Percentiles rank a stretch among this genome's conserved stretches.
phyloP scores from a whole-genome alignment of 2,797 vertebrate genomes.

The Buceros bicornis region DNA sequence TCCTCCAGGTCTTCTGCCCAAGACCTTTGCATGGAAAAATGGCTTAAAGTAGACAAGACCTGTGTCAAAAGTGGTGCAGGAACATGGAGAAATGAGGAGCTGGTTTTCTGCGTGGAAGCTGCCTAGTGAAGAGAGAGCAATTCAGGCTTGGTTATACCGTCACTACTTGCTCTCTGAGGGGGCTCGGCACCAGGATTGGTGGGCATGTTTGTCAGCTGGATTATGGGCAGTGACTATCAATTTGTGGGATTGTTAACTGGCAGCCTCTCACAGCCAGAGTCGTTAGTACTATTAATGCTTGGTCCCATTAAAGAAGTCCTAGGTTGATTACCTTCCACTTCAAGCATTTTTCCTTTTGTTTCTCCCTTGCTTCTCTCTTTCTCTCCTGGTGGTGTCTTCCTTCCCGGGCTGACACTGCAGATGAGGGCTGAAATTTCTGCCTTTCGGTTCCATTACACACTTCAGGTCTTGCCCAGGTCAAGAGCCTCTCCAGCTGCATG shows the following conservation, averaged over 20 bases:
- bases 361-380: background rate
- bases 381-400: background rate
- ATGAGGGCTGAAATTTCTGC: background rate
- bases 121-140: background rate
- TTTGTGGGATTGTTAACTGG: background rate
- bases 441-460: background rate
- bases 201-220: background rate
- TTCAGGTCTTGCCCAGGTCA: background rate
- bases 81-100: background rate
- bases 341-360: background rate
- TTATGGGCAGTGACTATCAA: background rate
- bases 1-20: background rate
- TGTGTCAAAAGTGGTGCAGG: rapidly evolving
- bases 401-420: background rate
- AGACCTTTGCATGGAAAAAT: background rate
- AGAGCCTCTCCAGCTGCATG: constrained; percentile 2
- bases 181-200: background rate
- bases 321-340: background rate
- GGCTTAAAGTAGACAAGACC: background rate
- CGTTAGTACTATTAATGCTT: background rate
- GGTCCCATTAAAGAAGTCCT: background rate
- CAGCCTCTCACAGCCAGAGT: background rate
- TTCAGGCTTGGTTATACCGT: rapidly evolving
- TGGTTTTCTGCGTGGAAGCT: background rate
- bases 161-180: background rate